These are phyloP conservation scores for Horisme vitalbata DNA, from an alignment of 2,888 invertebrate species.

Conservation along the genomic window DNA sequence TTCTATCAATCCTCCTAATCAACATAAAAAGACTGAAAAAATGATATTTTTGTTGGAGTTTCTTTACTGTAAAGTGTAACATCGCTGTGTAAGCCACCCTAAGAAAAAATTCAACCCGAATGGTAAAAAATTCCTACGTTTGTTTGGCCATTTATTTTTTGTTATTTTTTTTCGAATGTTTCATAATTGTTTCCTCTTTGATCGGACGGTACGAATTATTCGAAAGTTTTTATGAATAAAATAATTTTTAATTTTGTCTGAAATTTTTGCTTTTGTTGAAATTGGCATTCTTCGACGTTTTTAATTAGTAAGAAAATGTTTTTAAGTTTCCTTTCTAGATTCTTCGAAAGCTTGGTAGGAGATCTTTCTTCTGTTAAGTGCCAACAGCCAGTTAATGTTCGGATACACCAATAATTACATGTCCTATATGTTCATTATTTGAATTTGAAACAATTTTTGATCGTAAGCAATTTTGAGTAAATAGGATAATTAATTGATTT, in stretches of 20 bases:
- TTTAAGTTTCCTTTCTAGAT: too few relatives aligned
- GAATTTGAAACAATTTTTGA: too few relatives aligned
- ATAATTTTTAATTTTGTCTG: slow-evolving; percentile 26
- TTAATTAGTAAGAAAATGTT: background rate
- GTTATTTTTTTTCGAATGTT: slow-evolving; percentile 51
- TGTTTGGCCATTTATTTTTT: slow-evolving; percentile 40
- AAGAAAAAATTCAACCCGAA: slow-evolving; percentile 64
- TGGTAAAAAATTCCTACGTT: slow-evolving; percentile 58
- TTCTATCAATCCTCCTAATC: too few relatives aligned
- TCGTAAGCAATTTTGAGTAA: too few relatives aligned
- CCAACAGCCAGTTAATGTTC: too few relatives aligned
- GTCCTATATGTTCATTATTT: too few relatives aligned
- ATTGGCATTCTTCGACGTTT: slow-evolving; percentile 11
- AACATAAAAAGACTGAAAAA: too few relatives aligned
- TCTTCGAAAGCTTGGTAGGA: too few relatives aligned
- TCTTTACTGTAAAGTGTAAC: background rate
- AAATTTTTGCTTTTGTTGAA: slow-evolving; percentile 12
- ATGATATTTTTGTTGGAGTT: slow-evolving; percentile 13
- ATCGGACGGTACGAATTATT: slow-evolving; percentile 45
- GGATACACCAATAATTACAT: too few relatives aligned
- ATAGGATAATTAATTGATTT: too few relatives aligned
- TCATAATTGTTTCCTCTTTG: slow-evolving; percentile 57
- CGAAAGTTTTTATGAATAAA: slow-evolving; percentile 32
- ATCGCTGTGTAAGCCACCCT: slow-evolving; percentile 37
- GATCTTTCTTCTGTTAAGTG: too few relatives aligned